Base-by-base conservation (phyloP, 2,888 invertebrate genomes). In the Atethmia centrago region DNA sequence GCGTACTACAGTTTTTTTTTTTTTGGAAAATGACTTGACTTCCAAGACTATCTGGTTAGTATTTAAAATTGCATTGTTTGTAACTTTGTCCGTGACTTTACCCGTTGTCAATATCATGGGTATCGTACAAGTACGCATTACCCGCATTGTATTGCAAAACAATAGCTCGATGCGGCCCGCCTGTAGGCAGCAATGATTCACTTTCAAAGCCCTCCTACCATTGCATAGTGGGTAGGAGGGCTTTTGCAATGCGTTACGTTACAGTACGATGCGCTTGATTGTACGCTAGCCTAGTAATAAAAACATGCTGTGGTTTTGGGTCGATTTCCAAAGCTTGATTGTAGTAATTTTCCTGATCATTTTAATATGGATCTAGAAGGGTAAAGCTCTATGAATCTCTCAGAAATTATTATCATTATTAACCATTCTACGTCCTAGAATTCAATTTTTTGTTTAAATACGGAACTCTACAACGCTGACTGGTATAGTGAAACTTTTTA, bases 1-100 rank as follows among this genome's bases (percentile, higher is more conserved):
- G 31, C 49, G 84, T 84, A 72, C 61, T 3, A 21, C 66, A 75
- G 49, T 36, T 65, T 62, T 25, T 64, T 49, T n/a, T 74, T 68
- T 45, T 67, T n/a, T 77, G 62, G 65, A 83, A 64, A 69, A 87
- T 85, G 85, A 74, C 36, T 71, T 86, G 61, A 76, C 21, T 14
- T 56, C 21, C 16, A n/a, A 45, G 9, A 36, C 49, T 65, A 53
- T 66, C 73, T 58, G 67, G 83, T 83, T 49, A 83, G 83, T 85
- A 64, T 59, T 25, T 25, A 0, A 42, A 56, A 40, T 51, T 45
- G 0, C 0, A 51, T 59, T 70, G 53, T 45, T 68, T 25, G 0
- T 49, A 40, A 42, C 56, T 74, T 12, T 28, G 4, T 42, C 9
- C n/a, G 8, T 36, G 9, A 25, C 1, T 28, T 19, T 0, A 40